Evolutionary conservation across 2,113 vertebrate species (phyloP), one percentile per base, ranked within the genome.

Genomic region (Edolisoma coerulescens): DNA sequence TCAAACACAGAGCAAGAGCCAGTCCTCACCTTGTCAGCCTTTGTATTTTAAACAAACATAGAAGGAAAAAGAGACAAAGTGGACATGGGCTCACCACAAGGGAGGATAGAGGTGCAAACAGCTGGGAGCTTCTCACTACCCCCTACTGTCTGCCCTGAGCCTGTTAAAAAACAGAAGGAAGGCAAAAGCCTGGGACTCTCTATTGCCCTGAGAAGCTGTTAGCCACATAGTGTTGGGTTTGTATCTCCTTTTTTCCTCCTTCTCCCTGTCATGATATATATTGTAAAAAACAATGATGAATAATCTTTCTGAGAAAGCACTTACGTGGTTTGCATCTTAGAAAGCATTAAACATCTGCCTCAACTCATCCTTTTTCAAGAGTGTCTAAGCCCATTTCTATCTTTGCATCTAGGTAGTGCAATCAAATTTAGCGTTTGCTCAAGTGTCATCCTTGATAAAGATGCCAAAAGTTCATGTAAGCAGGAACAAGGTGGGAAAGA

Each of bases 261-360:
- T 47, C 47, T 89, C 28, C 11, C 13, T 59, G 5, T 45, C 45
- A 35, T 15, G 5, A 76, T 19, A 42, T 13, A 61, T 41, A 50
- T 11, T 35, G 19, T 45, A 63, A 67, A 87, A 88, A 75, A 3
- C 9, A 81, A 49, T 23, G 44, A 71, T 16, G 28, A 91, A 42
- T 41, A 61, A 37, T 26, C 37, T 91, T 76, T 90, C 87, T 63
- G 64, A 39, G 82, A 77, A 93, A 84, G 17, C 24, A 70, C 28
- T 84, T 89, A 78, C 0, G 2, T 39, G 12, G 47, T 63, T 75
- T 78, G 39, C 52, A 49, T 57, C 64, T 84, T 78, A 45, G 41
- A 92, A 84, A 90, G 42, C 45, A 52, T 59, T 89, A 53, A 94
- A 77, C 64, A 83, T 53, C 78, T 93, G 87, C 49, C 47, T 89